Percentiles rank a stretch among this genome's conserved stretches.
Conservation (phyloP, 1,140 invertebrate genomes). For the Chionoecetes opilio region DNA sequence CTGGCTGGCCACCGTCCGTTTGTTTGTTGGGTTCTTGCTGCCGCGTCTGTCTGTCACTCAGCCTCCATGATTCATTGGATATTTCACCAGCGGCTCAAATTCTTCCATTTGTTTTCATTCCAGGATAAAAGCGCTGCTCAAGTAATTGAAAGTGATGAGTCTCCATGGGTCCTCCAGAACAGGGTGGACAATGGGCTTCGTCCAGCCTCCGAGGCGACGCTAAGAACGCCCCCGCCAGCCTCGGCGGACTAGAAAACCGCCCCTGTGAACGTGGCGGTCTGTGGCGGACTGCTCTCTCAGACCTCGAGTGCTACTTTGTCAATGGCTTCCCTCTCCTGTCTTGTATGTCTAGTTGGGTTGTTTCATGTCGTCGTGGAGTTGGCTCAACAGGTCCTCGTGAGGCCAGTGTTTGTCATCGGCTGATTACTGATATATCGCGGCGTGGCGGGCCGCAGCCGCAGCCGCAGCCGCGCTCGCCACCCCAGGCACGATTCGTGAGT, state of each 20-base stretch:
- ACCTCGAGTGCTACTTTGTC: constrained; percentile 72
- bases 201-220: not conserved
- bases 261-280: not conserved
- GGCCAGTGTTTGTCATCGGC: constrained; percentile 63
- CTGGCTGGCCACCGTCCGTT: constrained; percentile 69
- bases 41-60: constrained; percentile 61
- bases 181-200: constrained; percentile 44
- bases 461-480: not conserved
- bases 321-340: constrained; percentile 70
- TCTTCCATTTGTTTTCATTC: constrained; percentile 72
- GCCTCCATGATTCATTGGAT: constrained; percentile 57
- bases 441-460: not conserved
- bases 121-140: constrained; percentile 61
- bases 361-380: constrained; percentile 69
- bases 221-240: constrained; percentile 39
- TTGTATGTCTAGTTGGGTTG: constrained; percentile 71
- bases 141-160: constrained; percentile 75
- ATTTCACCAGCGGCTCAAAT: constrained; percentile 62
- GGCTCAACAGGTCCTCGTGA: constrained; percentile 63
- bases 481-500: constrained; percentile 32
- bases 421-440: constrained; percentile 72
- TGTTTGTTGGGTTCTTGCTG: constrained; percentile 64
- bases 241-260: constrained; percentile 39
- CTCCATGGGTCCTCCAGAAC: constrained; percentile 66
- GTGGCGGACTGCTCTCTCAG: constrained; percentile 59